Evolutionary conservation across 2,113 vertebrate genomes (phyloP).

Genomic region (Aspidoscelis tigris): DNA sequence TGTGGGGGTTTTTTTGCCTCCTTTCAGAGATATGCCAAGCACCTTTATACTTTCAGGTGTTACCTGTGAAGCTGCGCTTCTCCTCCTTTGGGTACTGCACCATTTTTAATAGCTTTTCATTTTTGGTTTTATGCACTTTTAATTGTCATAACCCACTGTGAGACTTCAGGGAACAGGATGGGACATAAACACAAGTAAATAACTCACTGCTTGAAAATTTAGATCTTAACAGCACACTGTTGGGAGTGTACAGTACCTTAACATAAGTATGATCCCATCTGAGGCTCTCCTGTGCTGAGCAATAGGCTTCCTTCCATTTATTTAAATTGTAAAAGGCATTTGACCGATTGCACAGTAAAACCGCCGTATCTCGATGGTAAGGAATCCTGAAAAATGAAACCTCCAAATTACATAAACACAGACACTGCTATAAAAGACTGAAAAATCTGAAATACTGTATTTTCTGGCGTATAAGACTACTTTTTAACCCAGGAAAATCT

Average conservation of each 20-base stretch:
- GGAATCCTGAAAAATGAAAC: slow-evolving; percentile 59
- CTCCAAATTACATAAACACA: background rate
- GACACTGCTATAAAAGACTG: background rate
- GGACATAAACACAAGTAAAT: background rate
- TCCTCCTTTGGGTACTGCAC: too few relatives aligned
- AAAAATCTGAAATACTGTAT: background rate
- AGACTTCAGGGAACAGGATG: too few relatives aligned
- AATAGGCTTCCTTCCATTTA: slow-evolving; percentile 71
- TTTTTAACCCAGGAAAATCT: too few relatives aligned
- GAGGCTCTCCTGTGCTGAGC: slow-evolving; percentile 71
- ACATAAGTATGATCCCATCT: slow-evolving; percentile 67
- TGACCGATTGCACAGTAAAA: slow-evolving; percentile 79
- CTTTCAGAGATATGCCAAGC: too few relatives aligned
- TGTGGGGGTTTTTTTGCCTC: too few relatives aligned
- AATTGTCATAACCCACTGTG: too few relatives aligned
- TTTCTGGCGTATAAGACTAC: too few relatives aligned
- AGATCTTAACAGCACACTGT: background rate
- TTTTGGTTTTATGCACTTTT: too few relatives aligned
- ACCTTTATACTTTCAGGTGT: too few relatives aligned
- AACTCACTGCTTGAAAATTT: background rate
- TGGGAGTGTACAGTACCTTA: slow-evolving; percentile 69
- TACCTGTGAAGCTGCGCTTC: too few relatives aligned
- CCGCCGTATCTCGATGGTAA: slow-evolving; percentile 69
- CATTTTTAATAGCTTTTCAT: too few relatives aligned
- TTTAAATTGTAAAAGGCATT: slow-evolving; percentile 75